Base-by-base conservation (phyloP, 30 jellyfish, hydroid and myxozoan species). In the Cassiopea xamachana region DNA sequence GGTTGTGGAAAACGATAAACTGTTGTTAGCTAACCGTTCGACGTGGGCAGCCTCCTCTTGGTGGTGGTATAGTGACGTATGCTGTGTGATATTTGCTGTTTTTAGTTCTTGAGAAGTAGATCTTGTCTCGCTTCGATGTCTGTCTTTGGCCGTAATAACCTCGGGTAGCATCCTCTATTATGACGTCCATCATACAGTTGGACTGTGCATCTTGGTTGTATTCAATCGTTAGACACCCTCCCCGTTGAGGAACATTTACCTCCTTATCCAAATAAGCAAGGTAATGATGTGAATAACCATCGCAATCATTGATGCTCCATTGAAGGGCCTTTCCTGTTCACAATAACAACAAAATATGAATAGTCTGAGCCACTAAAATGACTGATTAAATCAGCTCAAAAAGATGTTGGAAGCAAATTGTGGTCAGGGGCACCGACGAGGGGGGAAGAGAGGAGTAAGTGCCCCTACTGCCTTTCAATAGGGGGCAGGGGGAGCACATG, bases 221-320 rank as follows among this genome's bases (percentile, higher is more conserved):
- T 18, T 86, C 83, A 47, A 86, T 75, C 13, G 87, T 86, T 14
- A 86, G 73, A 48, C 93, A 86, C 27, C 93, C 87, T 46, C 93
- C 93, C 7, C 93, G 81, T 64, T 14, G 77, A 7, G 93, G 93
- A 3, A 86, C 49, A 5, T 48, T 69, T 46, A 77, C 43, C 72
- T 18, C 87, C 45, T 39, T 86, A 70, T 8, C n/a, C n/a, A 86
- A 69, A 19, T 70, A 74, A 39, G 87, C 93, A 19, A 18, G 6
- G 46, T 44, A 17, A 6, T 75, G 69, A 6, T 16, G 17, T 2
- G 45, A 45, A 10, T 59, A 6, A 16, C 69, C 60, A 9, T 79
- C 73, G 51, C 93, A 86, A 39, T 77, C n/a, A 12, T 59, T 46
- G 5, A 19, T 64, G 70, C 46, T 74, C 93, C 93, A 86, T 74